Percentiles rank a stretch among this genome's conserved stretches.
Conservation (phyloP, 2,113 vertebrate genomes). For the Euleptes europaea region DNA sequence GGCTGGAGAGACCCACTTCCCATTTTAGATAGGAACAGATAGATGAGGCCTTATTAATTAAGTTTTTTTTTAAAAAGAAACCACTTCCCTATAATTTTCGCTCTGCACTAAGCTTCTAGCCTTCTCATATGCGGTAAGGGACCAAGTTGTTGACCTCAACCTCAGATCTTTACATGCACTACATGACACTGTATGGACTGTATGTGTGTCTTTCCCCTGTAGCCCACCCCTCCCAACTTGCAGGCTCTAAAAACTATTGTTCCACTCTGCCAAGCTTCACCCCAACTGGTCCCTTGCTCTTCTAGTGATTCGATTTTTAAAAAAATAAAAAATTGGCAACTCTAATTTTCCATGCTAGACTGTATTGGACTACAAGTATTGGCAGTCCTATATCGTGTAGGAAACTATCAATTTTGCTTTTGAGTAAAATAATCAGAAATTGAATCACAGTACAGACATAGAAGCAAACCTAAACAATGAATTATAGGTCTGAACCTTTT, state of each 20-base stretch:
- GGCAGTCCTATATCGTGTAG: neutral
- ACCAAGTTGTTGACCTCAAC: too few species aligned
- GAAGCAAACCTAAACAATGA: neutral
- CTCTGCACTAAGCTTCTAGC: too few species aligned
- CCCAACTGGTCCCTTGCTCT: neutral
- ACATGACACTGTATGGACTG: too few species aligned
- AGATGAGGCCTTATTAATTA: too few species aligned
- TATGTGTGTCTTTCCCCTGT: neutral
- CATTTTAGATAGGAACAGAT: too few species aligned
- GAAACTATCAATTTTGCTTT: neutral
- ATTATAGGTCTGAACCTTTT: neutral
- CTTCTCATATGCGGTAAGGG: too few species aligned
- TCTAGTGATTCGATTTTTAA: neutral
- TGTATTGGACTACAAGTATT: neutral
- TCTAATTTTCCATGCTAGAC: neutral
- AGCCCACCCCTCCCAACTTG: neutral
- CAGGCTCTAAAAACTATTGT: neutral
- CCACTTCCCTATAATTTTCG: too few species aligned
- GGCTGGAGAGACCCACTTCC: too few species aligned
- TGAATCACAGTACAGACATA: neutral
- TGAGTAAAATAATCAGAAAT: constrained; percentile 1
- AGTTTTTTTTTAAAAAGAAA: too few species aligned
- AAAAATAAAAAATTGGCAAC: neutral
- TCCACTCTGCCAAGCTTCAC: too few species aligned
- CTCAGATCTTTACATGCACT: too few species aligned